Conservation (phyloP, 2,888 invertebrate genomes). For the Drosophila neutralis region DNA sequence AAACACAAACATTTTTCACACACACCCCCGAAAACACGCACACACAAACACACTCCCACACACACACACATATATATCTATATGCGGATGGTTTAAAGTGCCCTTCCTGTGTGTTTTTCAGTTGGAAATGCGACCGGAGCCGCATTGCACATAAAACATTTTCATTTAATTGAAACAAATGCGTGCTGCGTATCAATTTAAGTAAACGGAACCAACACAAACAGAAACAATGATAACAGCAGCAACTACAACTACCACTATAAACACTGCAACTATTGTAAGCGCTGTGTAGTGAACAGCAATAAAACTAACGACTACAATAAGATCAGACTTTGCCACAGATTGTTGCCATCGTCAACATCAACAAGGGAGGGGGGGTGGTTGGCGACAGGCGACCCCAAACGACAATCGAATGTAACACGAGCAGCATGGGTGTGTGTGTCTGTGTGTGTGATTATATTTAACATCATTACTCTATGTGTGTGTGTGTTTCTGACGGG, state of each 20-base stretch:
- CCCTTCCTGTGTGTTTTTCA: constrained; percentile 57
- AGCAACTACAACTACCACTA: constrained; percentile 13
- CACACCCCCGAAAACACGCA: constrained; percentile 9
- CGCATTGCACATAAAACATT: constrained; percentile 67
- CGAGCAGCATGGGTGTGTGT: constrained; percentile 18
- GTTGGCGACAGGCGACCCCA: constrained; percentile 39
- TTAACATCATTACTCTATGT: constrained; percentile 40
- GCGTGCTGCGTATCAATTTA: constrained; percentile 81
- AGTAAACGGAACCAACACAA: constrained; percentile 44
- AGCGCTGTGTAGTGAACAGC: constrained; percentile 49
- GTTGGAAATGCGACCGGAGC: constrained; percentile 46
- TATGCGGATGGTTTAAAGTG: constrained; percentile 38
- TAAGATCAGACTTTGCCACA: constrained; percentile 60
- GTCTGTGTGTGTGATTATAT: constrained; percentile 23
- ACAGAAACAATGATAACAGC: constrained; percentile 7
- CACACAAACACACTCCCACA: constrained; percentile 5
- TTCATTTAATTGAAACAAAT: constrained; percentile 80
- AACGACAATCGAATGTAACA: constrained; percentile 53
- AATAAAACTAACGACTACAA: constrained; percentile 67
- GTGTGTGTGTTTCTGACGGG: constrained; percentile 15
- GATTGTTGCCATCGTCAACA: constrained; percentile 57
- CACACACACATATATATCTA: constrained; percentile 7
- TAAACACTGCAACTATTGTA: constrained; percentile 35
- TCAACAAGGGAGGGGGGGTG: constrained; percentile 1
- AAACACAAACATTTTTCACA: constrained; percentile 34